Conservation (phyloP, 2,888 invertebrate species). For the Xanthia togata region DNA sequence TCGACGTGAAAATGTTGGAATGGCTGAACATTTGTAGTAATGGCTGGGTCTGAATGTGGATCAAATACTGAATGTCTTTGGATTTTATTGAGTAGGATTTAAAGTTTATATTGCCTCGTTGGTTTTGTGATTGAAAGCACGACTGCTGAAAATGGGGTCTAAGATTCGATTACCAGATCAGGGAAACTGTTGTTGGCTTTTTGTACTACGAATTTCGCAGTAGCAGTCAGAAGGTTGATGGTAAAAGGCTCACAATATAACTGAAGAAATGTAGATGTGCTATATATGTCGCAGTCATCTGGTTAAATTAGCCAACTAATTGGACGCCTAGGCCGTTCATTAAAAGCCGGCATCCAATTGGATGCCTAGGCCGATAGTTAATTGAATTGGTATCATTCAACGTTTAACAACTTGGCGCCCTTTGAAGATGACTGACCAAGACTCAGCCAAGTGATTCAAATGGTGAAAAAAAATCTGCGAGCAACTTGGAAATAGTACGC, state of each 20-base stretch:
- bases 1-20: slow-evolving; percentile 25
- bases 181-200: background rate
- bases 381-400: too few relatives aligned
- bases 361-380: too few relatives aligned
- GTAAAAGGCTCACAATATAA: background rate
- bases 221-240: background rate
- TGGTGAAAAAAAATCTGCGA: too few relatives aligned
- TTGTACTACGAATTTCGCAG: background rate
- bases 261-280: too few relatives aligned
- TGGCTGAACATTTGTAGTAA: slow-evolving; percentile 30
- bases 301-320: too few relatives aligned
- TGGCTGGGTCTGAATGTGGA: slow-evolving; percentile 1
- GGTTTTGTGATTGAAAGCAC: background rate
- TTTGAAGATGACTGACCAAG: too few relatives aligned
- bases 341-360: too few relatives aligned
- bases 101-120: background rate
- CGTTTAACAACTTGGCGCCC: too few relatives aligned
- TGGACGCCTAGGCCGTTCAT: too few relatives aligned
- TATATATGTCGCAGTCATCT: too few relatives aligned
- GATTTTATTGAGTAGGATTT: background rate
- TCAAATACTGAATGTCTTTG: slow-evolving; percentile 15
- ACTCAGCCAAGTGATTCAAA: too few relatives aligned
- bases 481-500: too few relatives aligned
- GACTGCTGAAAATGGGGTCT: background rate
- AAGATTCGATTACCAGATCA: background rate